Evolutionary conservation across 2,888 invertebrate genomes (phyloP), one percentile per base, ranked within the genome.

Genomic region (Acholoe squamosa): DNA sequence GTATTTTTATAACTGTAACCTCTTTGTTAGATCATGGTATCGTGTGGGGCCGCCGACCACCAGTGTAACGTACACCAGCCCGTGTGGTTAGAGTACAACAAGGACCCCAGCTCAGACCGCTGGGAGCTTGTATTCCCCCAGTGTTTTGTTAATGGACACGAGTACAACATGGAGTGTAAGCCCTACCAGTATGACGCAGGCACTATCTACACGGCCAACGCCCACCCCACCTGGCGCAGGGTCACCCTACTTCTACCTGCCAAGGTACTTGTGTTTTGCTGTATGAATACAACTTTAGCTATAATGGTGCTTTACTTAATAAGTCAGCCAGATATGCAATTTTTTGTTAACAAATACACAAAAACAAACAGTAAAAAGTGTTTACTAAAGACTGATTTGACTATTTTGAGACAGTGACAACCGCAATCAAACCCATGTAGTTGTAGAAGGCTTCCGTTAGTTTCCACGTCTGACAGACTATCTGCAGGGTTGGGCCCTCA

Each of bases 51-150:
- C 84, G 90, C 92, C 16, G 91, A 91, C 28, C 94, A 94, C 67
- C 92, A 92, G 5, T 96, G 96, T 91, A 91, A 93, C 1, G 89
- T 93, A 12, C 93, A 94, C 31, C 93, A 94, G 16, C 93, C 94
- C 1, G 93, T 96, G 33, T 91, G 92, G 84, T 93, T 96, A 14
- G 93, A 95, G 92, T 96, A 94, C 92, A 95, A 94, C 90, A 95
- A 94, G 90, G 95, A 95, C 91, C 96, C 95, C 3, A 89, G 91
- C n/a, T 86, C 92, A n/a, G 94, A 94, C 25, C 92, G 91, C 14
- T 96, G 96, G 96, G 94, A 94, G 52, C 92, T 95, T 33, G 94
- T 96, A 19, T 93, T 93, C 33, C 94, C 95, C n/a, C 93, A 93
- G 52, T 96, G 96, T 92, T 93, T 95, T 31, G 95, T 95, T 0